phyloP scores from a whole-genome alignment of 2,888 invertebrate species.

The Ptychoptera albimana region DNA sequence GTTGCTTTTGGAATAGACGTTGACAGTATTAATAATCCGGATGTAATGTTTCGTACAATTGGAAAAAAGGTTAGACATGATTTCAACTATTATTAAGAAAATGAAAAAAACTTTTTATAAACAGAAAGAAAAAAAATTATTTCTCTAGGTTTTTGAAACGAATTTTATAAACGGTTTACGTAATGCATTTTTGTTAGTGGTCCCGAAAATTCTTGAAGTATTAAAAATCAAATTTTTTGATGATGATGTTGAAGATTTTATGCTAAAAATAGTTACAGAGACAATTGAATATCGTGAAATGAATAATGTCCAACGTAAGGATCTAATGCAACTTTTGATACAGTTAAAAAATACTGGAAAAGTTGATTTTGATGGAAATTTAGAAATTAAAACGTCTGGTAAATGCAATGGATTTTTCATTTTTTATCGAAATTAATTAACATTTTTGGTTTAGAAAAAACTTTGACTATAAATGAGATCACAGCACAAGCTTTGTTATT shows the following conservation, averaged over 20 bases:
- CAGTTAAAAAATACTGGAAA: conserved; percentile 16
- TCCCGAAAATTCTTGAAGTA: not conserved
- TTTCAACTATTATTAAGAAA: conserved; percentile 6
- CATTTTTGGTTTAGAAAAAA: not conserved
- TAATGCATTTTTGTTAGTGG: not conserved
- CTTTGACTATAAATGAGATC: not conserved
- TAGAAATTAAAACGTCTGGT: conserved; percentile 4
- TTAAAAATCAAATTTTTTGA: conserved; percentile 12
- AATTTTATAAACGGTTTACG: not conserved
- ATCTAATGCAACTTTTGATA: conserved; percentile 23
- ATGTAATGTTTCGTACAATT: conserved; percentile 15
- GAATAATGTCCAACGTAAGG: conserved; percentile 19
- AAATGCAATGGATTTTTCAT: too few relatives aligned
- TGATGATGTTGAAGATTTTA: conserved; percentile 18
- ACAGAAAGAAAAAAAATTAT: not conserved
- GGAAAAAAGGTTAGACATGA: conserved; percentile 10
- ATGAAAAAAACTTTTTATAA: too few relatives aligned
- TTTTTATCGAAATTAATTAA: too few relatives aligned
- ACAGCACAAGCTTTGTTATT: conserved; percentile 1
- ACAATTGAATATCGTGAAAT: conserved; percentile 19
- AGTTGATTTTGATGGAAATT: conserved; percentile 4
- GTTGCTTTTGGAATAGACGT: conserved; percentile 23
- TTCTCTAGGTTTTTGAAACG: not conserved
- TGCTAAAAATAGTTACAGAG: conserved; percentile 18
- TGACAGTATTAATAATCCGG: conserved; percentile 15